These are phyloP conservation scores for Tolypeutes matacus DNA, from an alignment of 2,797 vertebrate genomes.

Conservation along the genomic window DNA sequence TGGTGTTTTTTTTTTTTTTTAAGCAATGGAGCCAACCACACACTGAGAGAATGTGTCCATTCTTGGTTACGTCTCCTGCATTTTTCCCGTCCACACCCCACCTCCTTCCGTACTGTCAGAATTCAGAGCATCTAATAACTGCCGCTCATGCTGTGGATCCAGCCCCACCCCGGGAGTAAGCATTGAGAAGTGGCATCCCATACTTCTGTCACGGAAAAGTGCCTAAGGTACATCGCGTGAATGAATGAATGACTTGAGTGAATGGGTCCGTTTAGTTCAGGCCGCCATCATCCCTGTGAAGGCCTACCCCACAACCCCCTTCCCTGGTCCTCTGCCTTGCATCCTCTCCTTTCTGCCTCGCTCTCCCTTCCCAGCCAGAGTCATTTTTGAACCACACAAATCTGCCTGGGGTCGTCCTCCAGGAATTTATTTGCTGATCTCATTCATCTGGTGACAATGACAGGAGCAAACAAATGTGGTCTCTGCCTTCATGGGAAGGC, in stretches of 20 bases:
- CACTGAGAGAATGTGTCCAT: not conserved
- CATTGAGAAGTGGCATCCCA: not conserved
- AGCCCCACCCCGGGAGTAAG: not conserved
- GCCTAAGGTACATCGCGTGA: accelerated
- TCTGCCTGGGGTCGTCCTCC: accelerated
- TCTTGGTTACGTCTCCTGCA: not conserved
- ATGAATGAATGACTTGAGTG: not conserved
- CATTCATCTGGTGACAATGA: not conserved
- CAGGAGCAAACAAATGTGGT: not conserved
- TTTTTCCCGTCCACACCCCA: accelerated
- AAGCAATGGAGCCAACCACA: not conserved
- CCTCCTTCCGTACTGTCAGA: not conserved
- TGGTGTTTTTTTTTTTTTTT: not conserved
- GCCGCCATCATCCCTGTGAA: not conserved
- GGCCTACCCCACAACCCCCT: accelerated
- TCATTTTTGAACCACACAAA: no score
- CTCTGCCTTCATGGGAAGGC: not conserved
- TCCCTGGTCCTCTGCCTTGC: accelerated
- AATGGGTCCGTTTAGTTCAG: not conserved
- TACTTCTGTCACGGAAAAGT: not conserved
- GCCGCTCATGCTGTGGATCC: no score
- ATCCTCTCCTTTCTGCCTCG: accelerated
- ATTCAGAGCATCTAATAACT: not conserved
- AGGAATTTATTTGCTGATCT: not conserved
- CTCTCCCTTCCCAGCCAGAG: not conserved